phyloP scores from a whole-genome alignment of 1,140 invertebrate species.

The Aphelinus atriplicis region DNA sequence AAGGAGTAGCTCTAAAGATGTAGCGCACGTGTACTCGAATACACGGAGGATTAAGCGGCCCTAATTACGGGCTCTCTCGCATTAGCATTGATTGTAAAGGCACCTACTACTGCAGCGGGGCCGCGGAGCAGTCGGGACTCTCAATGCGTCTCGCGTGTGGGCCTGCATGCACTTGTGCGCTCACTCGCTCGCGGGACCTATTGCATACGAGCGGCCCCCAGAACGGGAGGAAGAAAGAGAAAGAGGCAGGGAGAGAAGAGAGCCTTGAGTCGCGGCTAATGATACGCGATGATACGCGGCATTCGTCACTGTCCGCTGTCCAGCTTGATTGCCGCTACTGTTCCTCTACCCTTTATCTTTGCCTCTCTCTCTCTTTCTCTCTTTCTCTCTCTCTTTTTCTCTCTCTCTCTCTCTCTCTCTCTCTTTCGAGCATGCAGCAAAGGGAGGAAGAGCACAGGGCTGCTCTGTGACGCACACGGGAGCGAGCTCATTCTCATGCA shows the following conservation, averaged over 20 bases:
- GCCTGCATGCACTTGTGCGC: neutral
- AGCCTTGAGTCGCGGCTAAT: slow-evolving; percentile 57
- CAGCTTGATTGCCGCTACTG: slow-evolving; percentile 62
- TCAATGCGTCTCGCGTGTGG: slow-evolving; percentile 13
- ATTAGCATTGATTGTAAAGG: slow-evolving; percentile 32
- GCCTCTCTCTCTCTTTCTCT: neutral
- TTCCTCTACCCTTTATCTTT: slow-evolving; percentile 47
- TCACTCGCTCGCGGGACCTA: neutral
- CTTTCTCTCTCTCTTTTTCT: neutral
- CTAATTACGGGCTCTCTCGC: slow-evolving; percentile 28
- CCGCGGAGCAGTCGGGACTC: neutral
- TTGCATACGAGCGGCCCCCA: neutral
- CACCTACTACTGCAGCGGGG: neutral
- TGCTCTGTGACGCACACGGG: neutral
- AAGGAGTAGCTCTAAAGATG: neutral
- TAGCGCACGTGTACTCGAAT: neutral
- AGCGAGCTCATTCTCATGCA: slow-evolving; percentile 25
- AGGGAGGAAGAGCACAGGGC: neutral
- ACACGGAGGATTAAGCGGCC: slow-evolving; percentile 28
- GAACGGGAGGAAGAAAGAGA: neutral
- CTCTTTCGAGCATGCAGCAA: neutral
- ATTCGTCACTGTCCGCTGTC: slow-evolving; percentile 63
- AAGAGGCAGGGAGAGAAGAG: slow-evolving; percentile 42
- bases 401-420: neutral
- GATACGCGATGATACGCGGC: slow-evolving; percentile 62